A percentile compares a stretch with the other conserved stretches of the same genome.
Conservation (phyloP, 2,888 invertebrate species). For the Metacarcinus magister region DNA sequence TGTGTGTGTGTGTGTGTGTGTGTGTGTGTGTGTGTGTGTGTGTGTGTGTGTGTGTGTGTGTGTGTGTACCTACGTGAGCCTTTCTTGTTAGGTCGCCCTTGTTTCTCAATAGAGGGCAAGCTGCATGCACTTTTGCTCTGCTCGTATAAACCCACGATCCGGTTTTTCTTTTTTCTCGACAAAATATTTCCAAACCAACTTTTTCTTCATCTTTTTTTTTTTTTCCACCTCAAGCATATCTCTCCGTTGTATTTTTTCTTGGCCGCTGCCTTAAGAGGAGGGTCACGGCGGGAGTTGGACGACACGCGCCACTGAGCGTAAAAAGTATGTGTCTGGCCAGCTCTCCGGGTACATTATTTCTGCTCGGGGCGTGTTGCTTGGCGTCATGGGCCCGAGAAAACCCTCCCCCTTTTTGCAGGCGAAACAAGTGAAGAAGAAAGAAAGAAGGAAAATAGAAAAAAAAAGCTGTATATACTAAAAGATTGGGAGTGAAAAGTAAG, state of each 20-base stretch:
- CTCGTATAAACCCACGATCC: background rate
- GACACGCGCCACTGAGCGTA: slow-evolving; percentile 51
- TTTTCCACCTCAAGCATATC: slow-evolving; percentile 35
- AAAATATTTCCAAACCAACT: slow-evolving; percentile 12
- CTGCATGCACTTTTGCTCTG: background rate
- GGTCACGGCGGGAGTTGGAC: slow-evolving; percentile 53
- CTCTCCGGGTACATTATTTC: slow-evolving; percentile 51
- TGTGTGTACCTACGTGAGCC: background rate
- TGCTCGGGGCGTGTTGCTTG: slow-evolving; percentile 36
- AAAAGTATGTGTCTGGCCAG: slow-evolving; percentile 50
- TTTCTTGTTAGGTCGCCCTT: background rate
- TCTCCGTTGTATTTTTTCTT: slow-evolving; percentile 45
- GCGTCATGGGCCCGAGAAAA: slow-evolving; percentile 18
- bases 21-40: slow-evolving; percentile 28
- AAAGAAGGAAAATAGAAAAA: background rate
- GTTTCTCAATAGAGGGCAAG: background rate
- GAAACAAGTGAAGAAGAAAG: background rate
- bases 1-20: slow-evolving; percentile 34
- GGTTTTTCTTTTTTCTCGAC: background rate
- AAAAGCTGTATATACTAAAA: background rate
- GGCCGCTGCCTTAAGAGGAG: slow-evolving; percentile 34
- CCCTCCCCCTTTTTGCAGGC: background rate
- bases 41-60: background rate
- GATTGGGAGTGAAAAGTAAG: background rate
- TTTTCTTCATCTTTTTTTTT: background rate